Base-by-base conservation (phyloP, 2,797 vertebrate genomes). In the Thripadectes ignobilis region DNA sequence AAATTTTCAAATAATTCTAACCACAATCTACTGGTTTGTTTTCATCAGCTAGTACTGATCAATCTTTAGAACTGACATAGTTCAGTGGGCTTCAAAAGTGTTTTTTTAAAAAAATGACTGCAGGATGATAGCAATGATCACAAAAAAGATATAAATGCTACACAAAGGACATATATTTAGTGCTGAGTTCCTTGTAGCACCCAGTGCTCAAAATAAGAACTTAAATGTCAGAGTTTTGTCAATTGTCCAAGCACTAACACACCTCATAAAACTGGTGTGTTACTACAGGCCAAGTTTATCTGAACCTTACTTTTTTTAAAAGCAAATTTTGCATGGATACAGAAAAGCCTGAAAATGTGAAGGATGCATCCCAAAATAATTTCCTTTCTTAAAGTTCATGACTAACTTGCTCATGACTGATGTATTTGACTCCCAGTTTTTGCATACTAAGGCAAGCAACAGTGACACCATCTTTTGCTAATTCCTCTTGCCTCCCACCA, bases 401-500 rank as follows among this genome's bases (percentile, higher is more conserved):
- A 95, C 69, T 91, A 91, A 94, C 72, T 88, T 75, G 20, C 45
- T 85, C 79, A 62, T 3, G 46, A 92, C 58, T 49, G 36, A 85
- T 88, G 61, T 8, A 84, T 66, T 23, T 89, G 55, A 91, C 52
- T 92, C 52, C n/a, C n/a, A 49, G 27, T 55, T 93, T 92, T 77
- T 81, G 59, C 58, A 77, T 14, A 27, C 63, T 77, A 83, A 93
- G 52, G 71, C 59, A 76, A 77, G 49, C 48, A 81, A 74, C 68
- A 61, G 68, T 43, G 43, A 85, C 0, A 2, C 34, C 0, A 0
- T 41, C 79, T 92, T 88, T 57, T 85, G 39, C 61, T 82, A 73
- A 76, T n/a, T 93, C 59, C 61, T 32, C n/a, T 38, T 76, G 72
- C 87, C 81, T 91, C 92, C 89, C 82, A 94, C 76, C 34, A 65